Evolutionary conservation across 2,113 vertebrate genomes (phyloP).

Genomic region (Notothenia coriiceps): DNA sequence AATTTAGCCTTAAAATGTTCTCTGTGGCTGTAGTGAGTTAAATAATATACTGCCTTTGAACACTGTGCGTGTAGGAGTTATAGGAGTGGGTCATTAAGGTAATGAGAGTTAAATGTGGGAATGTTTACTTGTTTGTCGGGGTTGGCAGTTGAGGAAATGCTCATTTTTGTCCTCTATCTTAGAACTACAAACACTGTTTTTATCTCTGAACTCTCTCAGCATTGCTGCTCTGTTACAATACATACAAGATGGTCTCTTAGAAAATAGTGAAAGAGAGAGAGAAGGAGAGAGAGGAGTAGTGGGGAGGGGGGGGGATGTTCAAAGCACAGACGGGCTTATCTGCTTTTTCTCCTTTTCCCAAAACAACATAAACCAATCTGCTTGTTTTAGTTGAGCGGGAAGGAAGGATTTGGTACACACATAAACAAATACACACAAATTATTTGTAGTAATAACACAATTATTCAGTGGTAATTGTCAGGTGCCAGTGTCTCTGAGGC

Average conservation of each 20-base stretch:
- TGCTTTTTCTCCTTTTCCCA: constrained; percentile 59
- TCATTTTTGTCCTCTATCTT: constrained; percentile 16
- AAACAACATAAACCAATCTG: constrained; percentile 66
- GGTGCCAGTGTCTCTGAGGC: constrained; percentile 25
- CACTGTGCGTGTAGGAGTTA: constrained; percentile 3
- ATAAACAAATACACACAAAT: constrained; percentile 29
- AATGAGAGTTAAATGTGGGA: constrained; percentile 48
- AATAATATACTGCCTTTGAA: background rate
- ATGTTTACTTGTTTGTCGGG: constrained; percentile 53
- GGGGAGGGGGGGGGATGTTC: background rate
- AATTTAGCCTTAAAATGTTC: background rate
- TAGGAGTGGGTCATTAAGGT: background rate
- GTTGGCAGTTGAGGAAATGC: constrained; percentile 49
- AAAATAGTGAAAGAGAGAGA: constrained; percentile 2
- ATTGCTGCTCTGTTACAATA: constrained; percentile 11
- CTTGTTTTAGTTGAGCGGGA: constrained; percentile 16
- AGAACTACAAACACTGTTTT: constrained; percentile 45
- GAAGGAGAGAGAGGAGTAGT: background rate
- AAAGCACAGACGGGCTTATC: constrained; percentile 54
- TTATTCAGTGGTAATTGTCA: constrained; percentile 36
- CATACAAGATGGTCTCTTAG: constrained; percentile 19
- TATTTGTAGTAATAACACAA: constrained; percentile 28
- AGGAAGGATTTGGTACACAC: constrained; percentile 26
- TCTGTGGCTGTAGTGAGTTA: background rate
- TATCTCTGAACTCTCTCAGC: background rate